These are phyloP conservation scores for Sesia bembeciformis DNA, from an alignment of 2,888 invertebrate genomes.

Conservation along the genomic window DNA sequence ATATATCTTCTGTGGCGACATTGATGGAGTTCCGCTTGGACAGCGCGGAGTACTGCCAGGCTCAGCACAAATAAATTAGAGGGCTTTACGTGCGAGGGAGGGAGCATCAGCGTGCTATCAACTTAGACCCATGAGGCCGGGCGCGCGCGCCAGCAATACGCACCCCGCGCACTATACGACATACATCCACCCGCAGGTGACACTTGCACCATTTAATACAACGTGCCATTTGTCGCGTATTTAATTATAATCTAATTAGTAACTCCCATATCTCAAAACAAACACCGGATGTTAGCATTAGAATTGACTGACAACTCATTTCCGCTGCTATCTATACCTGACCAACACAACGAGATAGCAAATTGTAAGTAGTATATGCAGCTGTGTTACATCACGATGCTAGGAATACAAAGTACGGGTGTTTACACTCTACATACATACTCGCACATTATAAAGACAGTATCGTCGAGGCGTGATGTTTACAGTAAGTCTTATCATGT, in stretches of 20 bases:
- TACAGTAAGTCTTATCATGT: constrained; percentile 49
- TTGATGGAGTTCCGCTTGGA: constrained; percentile 99
- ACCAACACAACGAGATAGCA: constrained; percentile 30
- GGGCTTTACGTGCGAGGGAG: constrained; percentile 41
- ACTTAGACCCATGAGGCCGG: constrained; percentile 60
- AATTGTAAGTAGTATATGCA: constrained; percentile 16
- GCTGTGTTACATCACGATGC: too few relatives aligned
- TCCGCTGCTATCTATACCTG: constrained; percentile 38
- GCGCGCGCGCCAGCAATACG: constrained; percentile 42
- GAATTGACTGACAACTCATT: not conserved
- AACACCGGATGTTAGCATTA: not conserved
- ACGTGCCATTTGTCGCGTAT: not conserved
- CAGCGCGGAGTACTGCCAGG: constrained; percentile 99
- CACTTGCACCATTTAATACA: not conserved
- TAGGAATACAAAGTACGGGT: too few relatives aligned
- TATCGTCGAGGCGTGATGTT: constrained; percentile 40
- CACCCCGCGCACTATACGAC: constrained; percentile 49
- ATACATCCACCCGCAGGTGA: constrained; percentile 53
- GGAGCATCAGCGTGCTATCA: constrained; percentile 32
- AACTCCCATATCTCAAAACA: not conserved
- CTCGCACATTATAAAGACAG: too few relatives aligned
- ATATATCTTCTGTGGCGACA: constrained; percentile 91
- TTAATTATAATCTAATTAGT: too few relatives aligned
- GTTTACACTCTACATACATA: too few relatives aligned
- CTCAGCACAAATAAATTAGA: constrained; percentile 93